A percentile compares a stretch with the other conserved stretches of the same genome.
phyloP scores from a whole-genome alignment of 2,797 vertebrate species.

The Spea hammondii region DNA sequence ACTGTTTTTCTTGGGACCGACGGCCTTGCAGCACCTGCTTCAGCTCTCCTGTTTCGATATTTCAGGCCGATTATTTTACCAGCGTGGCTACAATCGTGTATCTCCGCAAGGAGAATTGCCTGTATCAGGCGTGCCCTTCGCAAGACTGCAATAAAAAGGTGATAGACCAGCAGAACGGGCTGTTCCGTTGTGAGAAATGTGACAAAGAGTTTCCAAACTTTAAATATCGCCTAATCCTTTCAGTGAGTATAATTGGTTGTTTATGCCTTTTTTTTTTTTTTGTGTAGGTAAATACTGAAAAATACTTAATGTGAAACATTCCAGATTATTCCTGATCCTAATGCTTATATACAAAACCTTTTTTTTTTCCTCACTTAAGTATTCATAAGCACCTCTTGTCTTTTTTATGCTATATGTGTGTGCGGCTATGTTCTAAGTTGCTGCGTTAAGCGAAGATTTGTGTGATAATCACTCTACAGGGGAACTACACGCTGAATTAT shows the following conservation, averaged over 20 bases:
- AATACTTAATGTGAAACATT: too few relatives aligned
- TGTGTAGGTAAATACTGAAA: too few relatives aligned
- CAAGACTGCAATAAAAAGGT: constrained; percentile 97
- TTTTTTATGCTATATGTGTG: too few relatives aligned
- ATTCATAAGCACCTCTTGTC: too few relatives aligned
- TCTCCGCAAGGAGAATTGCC: constrained; percentile 91
- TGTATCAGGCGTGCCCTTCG: constrained; percentile 93
- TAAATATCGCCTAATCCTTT: constrained; percentile 95
- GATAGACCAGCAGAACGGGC: constrained; percentile 92
- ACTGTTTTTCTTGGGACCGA: neutral
- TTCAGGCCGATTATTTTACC: constrained; percentile 90
- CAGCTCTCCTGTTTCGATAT: constrained; percentile 36
- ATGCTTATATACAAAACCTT: too few relatives aligned
- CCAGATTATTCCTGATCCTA: too few relatives aligned
- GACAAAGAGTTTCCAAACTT: constrained; percentile 93
- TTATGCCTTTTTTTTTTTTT: neutral
- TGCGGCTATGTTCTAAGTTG: too few relatives aligned
- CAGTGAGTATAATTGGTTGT: constrained; percentile 72
- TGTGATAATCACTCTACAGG: too few relatives aligned
- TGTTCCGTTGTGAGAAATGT: constrained; percentile 95
- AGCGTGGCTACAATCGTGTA: constrained; percentile 86
- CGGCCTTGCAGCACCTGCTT: neutral
- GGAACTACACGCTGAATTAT: too few relatives aligned
- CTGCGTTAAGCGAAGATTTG: too few relatives aligned
- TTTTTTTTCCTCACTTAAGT: too few relatives aligned